These are phyloP conservation scores for Cyphomyrus plagiostoma DNA, from an alignment of 2,113 vertebrate species.

Conservation along the genomic window DNA sequence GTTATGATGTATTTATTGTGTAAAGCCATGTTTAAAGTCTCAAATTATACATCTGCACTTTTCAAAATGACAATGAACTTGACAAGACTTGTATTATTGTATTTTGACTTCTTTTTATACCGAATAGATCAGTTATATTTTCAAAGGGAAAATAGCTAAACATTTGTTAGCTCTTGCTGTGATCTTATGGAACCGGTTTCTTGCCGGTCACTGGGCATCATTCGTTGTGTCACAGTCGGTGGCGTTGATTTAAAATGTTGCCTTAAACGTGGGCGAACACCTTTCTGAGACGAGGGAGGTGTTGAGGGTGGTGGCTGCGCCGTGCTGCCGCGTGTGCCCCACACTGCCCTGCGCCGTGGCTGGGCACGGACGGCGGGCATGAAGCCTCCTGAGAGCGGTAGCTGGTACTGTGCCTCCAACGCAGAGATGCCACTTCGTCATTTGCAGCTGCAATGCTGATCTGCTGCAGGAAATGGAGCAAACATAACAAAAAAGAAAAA, in stretches of 20 bases:
- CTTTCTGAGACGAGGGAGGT: background rate
- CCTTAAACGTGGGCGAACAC: background rate
- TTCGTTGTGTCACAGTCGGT: background rate
- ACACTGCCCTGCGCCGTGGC: background rate
- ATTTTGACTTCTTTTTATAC: background rate
- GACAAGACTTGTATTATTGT: background rate
- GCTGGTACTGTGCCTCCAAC: background rate
- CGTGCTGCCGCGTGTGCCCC: background rate
- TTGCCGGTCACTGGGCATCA: background rate
- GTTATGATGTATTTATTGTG: background rate
- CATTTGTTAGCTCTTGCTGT: background rate
- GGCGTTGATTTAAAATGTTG: background rate
- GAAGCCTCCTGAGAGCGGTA: background rate
- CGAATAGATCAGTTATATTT: background rate
- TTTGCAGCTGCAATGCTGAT: background rate
- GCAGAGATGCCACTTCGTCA: background rate
- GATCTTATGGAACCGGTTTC: background rate
- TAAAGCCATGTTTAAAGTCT: background rate
- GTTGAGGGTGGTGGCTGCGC: background rate
- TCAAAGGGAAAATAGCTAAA: background rate
- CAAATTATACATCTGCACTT: background rate
- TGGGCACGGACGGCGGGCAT: background rate
- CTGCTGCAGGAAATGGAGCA: background rate
- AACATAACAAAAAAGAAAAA: background rate
- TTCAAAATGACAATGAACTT: background rate